Percentiles rank a stretch among this genome's conserved stretches.
These are phyloP conservation scores for Atrichornis clamosus DNA, from an alignment of 2,113 vertebrate genomes.

Conservation along the genomic window DNA sequence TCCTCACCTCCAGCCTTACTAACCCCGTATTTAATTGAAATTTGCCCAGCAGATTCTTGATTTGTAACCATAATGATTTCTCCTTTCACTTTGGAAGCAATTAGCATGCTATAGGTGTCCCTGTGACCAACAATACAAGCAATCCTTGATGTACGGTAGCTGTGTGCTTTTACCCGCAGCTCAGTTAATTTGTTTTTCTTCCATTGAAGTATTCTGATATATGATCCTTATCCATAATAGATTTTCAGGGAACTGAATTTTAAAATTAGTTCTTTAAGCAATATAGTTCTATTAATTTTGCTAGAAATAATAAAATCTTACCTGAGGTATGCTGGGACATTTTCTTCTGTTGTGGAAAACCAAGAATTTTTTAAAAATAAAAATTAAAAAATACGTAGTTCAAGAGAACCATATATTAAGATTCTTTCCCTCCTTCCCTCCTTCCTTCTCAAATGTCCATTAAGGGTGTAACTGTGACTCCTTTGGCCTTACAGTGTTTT, in stretches of 20 bases:
- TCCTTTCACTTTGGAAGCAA: background rate
- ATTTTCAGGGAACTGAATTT: background rate
- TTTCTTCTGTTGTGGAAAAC: background rate
- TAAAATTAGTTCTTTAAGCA: background rate
- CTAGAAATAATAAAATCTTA: background rate
- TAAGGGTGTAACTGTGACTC: background rate
- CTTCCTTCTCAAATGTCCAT: background rate
- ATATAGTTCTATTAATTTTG: background rate
- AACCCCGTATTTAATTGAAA: background rate
- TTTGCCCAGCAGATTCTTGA: background rate
- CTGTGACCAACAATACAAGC: background rate
- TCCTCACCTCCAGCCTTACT: background rate
- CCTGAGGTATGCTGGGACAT: background rate
- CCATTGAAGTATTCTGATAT: background rate
- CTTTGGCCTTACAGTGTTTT: background rate
- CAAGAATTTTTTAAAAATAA: background rate
- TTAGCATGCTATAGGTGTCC: background rate
- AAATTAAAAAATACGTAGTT: accelerated
- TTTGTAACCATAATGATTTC: background rate
- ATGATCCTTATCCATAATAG: background rate
- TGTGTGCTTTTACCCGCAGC: background rate
- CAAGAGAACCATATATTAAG: background rate
- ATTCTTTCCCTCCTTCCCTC: background rate
- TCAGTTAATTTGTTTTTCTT: background rate
- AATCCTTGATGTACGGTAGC: background rate